These are phyloP conservation scores for Pherbina coryleti DNA, from an alignment of 2,888 invertebrate genomes.

Conservation along the genomic window DNA sequence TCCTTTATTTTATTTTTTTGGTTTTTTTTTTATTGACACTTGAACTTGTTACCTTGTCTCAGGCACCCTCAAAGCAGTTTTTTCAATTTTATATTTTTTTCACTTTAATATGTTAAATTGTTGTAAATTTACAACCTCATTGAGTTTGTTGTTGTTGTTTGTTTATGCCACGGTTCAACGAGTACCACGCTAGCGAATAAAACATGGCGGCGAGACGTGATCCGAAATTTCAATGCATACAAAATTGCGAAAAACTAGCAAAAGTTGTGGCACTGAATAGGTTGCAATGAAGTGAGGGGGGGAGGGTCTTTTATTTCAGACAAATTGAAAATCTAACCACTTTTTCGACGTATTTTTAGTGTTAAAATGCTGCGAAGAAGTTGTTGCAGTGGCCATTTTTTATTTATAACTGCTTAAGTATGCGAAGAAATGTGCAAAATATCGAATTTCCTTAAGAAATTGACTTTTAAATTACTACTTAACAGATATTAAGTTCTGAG, in stretches of 20 bases:
- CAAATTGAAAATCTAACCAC: conserved; percentile 7
- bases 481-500: too few relatives aligned
- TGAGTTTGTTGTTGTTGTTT: not conserved
- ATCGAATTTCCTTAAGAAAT: not conserved
- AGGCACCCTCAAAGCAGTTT: too few relatives aligned
- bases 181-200: not conserved
- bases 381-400: too few relatives aligned
- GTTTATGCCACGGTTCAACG: too few relatives aligned
- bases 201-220: conserved; percentile 2
- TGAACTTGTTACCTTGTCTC: conserved; percentile 3
- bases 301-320: not conserved
- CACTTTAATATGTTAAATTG: conserved; percentile 1
- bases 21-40: conserved; percentile 7
- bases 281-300: too few relatives aligned
- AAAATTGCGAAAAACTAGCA: not conserved
- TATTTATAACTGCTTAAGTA: too few relatives aligned
- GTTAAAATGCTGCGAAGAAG: not conserved
- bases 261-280: not conserved
- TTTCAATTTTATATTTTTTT: not conserved
- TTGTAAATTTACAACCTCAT: conserved; percentile 2
- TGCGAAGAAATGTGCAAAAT: too few relatives aligned
- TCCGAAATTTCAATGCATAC: not conserved
- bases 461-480: too few relatives aligned
- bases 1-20: too few relatives aligned
- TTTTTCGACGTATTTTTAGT: not conserved